Evolutionary conservation across 2,113 vertebrate species (phyloP).

Genomic region (Rattus rattus): DNA sequence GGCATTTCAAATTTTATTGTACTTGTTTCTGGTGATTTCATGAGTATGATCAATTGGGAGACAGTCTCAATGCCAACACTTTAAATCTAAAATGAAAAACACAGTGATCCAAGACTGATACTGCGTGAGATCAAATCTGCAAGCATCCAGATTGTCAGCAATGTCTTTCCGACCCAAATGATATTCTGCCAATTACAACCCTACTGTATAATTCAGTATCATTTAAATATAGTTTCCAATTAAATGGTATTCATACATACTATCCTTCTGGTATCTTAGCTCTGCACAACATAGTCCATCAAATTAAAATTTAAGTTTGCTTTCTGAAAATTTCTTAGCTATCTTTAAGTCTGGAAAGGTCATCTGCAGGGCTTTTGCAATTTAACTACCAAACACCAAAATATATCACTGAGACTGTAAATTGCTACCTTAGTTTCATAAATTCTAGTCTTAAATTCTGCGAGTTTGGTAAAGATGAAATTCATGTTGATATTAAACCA

Average conservation of each 20-base stretch:
- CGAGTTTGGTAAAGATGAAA: conserved; percentile 38
- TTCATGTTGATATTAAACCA: conserved; percentile 28
- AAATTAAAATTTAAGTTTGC: conserved; percentile 72
- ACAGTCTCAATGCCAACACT: conserved; percentile 35
- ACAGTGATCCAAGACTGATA: conserved; percentile 33
- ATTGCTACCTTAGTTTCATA: conserved; percentile 16
- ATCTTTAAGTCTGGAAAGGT: conserved; percentile 57
- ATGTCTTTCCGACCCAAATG: conserved; percentile 70
- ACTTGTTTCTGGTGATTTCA: conserved; percentile 28
- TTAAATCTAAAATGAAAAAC: conserved; percentile 30
- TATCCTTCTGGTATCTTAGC: conserved; percentile 75
- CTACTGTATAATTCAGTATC: conserved; percentile 79
- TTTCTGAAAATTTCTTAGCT: conserved; percentile 70
- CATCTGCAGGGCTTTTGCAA: neutral
- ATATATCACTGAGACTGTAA: conserved; percentile 16
- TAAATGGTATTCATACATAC: conserved; percentile 75
- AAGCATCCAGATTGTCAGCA: conserved; percentile 70
- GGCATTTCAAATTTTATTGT: conserved; percentile 39
- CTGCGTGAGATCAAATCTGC: conserved; percentile 16
- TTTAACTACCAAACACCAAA: conserved; percentile 31
- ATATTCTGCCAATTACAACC: conserved; percentile 75
- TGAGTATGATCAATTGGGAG: neutral
- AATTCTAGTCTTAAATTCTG: conserved; percentile 36
- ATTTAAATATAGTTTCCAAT: conserved; percentile 83
- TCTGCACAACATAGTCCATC: conserved; percentile 78